A percentile compares a stretch with the other conserved stretches of the same genome.
These are phyloP conservation scores for Aphelinus certus DNA, from an alignment of 1,140 invertebrate species.

Conservation along the genomic window DNA sequence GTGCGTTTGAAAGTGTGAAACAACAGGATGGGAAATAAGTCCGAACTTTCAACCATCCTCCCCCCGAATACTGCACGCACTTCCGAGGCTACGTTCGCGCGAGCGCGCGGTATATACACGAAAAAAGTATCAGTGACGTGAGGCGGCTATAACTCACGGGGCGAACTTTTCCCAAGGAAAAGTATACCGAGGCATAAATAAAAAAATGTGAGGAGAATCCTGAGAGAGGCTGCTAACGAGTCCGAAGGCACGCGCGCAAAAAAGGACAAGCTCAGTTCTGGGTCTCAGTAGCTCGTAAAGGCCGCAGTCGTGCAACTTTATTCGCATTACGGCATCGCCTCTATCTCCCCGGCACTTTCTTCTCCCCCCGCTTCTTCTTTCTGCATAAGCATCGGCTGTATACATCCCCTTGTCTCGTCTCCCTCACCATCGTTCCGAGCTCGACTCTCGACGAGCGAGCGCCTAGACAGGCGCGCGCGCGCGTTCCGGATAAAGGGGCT, in stretches of 20 bases:
- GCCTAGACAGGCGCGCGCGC: no score
- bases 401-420: no score
- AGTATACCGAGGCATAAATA: neutral
- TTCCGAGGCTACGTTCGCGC: no score
- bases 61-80: no score
- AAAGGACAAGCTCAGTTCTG: neutral
- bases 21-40: no score
- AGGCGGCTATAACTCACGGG: slow-evolving; percentile 1
- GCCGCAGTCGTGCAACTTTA: slow-evolving; percentile 13
- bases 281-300: slow-evolving; percentile 9
- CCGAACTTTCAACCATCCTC: no score
- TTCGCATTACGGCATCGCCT: slow-evolving; percentile 6
- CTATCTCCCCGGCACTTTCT: neutral
- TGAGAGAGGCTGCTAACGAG: slow-evolving; percentile 15
- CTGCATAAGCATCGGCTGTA: neutral
- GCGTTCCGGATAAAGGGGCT: no score
- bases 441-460: no score
- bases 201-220: neutral
- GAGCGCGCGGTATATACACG: no score
- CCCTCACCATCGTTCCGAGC: no score
- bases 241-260: neutral
- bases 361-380: neutral
- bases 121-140: no score
- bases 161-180: slow-evolving; percentile 3
- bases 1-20: no score